phyloP scores from a whole-genome alignment of 2,113 vertebrate genomes.

The Eurypyga helias region DNA sequence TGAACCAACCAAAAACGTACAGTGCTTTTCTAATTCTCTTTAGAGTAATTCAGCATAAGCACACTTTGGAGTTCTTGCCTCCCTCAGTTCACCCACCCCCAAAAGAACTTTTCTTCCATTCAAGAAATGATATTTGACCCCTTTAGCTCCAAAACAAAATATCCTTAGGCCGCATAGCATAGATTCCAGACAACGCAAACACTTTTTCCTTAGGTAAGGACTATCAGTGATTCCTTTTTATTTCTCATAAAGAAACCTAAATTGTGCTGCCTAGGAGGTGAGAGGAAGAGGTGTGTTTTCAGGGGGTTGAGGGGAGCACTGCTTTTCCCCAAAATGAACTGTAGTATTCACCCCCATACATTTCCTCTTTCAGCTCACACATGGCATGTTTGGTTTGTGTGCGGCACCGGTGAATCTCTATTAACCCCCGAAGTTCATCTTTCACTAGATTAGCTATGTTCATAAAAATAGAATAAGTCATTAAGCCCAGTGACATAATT shows the following conservation, averaged over 20 bases:
- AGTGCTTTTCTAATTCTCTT: neutral
- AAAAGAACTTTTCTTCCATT: neutral
- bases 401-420: neutral
- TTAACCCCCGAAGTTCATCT: neutral
- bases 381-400: neutral
- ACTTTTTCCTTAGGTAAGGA: neutral
- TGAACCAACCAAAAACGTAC: neutral
- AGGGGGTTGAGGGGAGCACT: neutral
- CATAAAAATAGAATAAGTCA: neutral
- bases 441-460: neutral
- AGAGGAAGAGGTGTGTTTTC: neutral
- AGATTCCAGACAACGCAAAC: neutral
- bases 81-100: neutral
- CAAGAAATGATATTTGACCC: neutral
- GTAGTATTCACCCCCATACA: neutral
- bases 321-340: neutral
- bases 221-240: neutral
- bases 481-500: conserved; percentile 13
- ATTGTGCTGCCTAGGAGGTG: neutral
- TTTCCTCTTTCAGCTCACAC: neutral
- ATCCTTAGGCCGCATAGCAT: neutral
- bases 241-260: neutral
- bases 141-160: neutral
- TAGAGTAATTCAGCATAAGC: neutral
- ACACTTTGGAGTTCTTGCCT: neutral